Base-by-base conservation (phyloP, 2,113 vertebrate genomes). In the Drymodes brunneopygia region DNA sequence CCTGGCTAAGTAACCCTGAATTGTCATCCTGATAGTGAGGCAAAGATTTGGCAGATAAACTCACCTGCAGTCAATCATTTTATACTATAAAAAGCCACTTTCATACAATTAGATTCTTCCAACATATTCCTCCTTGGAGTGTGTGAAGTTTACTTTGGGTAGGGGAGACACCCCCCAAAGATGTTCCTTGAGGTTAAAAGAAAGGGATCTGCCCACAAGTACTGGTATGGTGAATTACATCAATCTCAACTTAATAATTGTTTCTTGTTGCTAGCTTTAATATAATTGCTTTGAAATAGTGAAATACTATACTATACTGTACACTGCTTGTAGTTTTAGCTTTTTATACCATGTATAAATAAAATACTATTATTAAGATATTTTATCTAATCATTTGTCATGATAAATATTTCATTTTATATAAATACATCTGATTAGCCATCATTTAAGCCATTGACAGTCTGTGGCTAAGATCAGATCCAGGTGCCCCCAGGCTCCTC, bases 111-210 rank as follows among this genome's bases (percentile, higher is more conserved):
- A 38, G 12, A 23, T 33, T 69, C 28, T 86, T 45, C 54, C 54
- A 72, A 61, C 8, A 45, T 16, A 45, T 53, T 61, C 33, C 22
- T 60, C 14, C 33, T 53, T 61, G 33, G 19, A 51, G 2, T 38
- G 13, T 45, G 33, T 45, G 67, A 36, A 14, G 27, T 33, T 62
- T 33, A 54, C 9, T 62, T 83, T 10, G 22, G 9, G 22, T 36
- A 51, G 15, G 9, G 6, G 7, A 36, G 22, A 36, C 12, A 2
- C 9, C 8, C 11, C 4, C 3, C 27, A 45, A 0, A 0, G 54
- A 38, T 45, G 36, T 10, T 44, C 33, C 10, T 51, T 25, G 5
- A 27, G 22, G 4, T 33, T 60, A 67, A 67, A 31, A 51, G 36
- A 50, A 44, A 50, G 36, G 10, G 9, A 33, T 67, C 44, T 77